Evolutionary conservation across 2,888 invertebrate species (phyloP).

Genomic region (Rotaria magnacalcarata): DNA sequence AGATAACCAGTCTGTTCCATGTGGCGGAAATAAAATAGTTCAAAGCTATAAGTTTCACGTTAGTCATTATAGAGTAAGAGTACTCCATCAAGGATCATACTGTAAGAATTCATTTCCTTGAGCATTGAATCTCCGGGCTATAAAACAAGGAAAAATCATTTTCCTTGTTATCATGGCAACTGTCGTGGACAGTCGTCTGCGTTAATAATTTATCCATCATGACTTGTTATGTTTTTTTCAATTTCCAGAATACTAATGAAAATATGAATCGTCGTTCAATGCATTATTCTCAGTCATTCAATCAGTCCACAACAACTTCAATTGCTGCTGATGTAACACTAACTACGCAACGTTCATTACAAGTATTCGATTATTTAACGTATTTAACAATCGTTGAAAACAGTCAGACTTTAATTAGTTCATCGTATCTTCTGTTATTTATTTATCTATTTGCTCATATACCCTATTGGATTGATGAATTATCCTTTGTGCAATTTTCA

Average conservation of each 20-base stretch:
- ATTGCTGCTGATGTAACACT: neutral
- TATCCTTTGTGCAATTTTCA: neutral
- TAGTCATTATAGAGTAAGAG: no score
- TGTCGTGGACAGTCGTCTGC: no score
- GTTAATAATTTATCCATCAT: no score
- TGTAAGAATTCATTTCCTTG: no score
- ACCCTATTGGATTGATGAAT: slow-evolving; percentile 24
- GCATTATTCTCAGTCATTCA: neutral
- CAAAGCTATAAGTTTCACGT: no score
- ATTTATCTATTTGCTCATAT: slow-evolving; percentile 1
- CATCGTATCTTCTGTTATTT: neutral
- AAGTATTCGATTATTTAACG: slow-evolving; percentile 9
- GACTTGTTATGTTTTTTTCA: neutral
- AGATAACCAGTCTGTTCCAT: no score
- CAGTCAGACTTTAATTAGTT: neutral
- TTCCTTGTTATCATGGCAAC: no score
- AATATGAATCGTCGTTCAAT: slow-evolving; percentile 12
- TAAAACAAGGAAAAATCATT: no score
- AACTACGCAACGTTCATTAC: neutral
- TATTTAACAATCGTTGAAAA: neutral
- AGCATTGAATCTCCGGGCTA: no score
- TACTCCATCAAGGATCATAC: no score
- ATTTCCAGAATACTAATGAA: slow-evolving; percentile 3
- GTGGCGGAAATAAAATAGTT: no score
- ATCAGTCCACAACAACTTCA: neutral